Evolutionary conservation across 2,797 vertebrate species (phyloP).

Genomic region (Scyliorhinus canicula): DNA sequence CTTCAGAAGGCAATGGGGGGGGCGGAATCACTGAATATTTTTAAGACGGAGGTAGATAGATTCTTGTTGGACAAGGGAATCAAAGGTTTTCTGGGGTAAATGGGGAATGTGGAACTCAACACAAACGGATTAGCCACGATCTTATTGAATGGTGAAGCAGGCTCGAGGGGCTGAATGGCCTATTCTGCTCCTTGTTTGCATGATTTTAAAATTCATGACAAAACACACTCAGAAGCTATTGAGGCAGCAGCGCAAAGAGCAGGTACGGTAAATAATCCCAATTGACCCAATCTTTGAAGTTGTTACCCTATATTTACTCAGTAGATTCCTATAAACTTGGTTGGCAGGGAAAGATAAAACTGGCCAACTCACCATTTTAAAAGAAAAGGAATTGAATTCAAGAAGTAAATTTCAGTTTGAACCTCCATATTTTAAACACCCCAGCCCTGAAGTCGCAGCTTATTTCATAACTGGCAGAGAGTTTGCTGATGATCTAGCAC

Average conservation of each 20-base stretch:
- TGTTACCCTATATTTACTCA: not conserved
- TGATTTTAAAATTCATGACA: not conserved
- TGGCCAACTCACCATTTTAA: not conserved
- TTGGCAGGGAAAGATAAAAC: not conserved
- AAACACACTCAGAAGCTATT: not conserved
- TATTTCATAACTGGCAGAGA: not conserved
- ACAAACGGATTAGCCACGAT: no score
- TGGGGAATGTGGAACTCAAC: no score
- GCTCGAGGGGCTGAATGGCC: no score
- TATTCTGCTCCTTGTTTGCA: no score
- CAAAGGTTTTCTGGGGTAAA: no score
- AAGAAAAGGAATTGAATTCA: not conserved
- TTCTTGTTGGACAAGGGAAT: no score
- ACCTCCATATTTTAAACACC: not conserved
- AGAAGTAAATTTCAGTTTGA: not conserved
- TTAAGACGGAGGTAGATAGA: no score
- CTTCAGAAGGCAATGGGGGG: no score
- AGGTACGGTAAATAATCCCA: not conserved
- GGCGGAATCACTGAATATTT: no score
- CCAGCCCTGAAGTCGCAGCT: not conserved
- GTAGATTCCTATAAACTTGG: not conserved
- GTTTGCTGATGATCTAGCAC: not conserved
- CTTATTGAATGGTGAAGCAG: no score
- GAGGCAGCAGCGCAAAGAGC: not conserved
- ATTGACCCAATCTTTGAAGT: not conserved